Base-by-base conservation (phyloP, 35 echinoderm and acorn worm species). In the Stichopus chloronotus region DNA sequence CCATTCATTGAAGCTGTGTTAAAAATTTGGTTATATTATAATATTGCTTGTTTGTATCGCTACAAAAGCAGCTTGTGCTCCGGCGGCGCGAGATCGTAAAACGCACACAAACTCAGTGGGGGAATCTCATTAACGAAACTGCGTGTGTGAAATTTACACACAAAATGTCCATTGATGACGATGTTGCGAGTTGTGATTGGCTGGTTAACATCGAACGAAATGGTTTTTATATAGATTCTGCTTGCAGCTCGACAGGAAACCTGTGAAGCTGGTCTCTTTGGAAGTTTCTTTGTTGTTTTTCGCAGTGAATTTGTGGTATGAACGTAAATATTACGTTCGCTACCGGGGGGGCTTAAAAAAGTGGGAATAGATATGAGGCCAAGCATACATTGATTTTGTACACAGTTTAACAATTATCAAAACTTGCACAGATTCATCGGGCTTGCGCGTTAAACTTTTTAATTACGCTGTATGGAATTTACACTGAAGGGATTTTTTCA, bases 181-280 rank as follows among this genome's bases (percentile, higher is more conserved):
- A 77, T 77, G 72, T 77, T 8, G 17, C 9, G 72, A 77, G 72
- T 77, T 77, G 72, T 77, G 72, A 77, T 19, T 77, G 72, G 72
- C 72, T 77, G 72, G 19, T 77, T 13, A 13, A 19, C 72, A 77
- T 13, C 25, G 72, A 19, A 13, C 72, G 4, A 77, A 77, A 77
- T 77, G 72, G n/a, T 77, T 77, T 19, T 77, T 77, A 77, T 17
- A 77, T 77, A 77, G 72, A 77, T 77, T 77, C 17, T 77, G 72
- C 17, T 77, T 77, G 72, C 7, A 77, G 16, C 16, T 77, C n/a
- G 16, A 77, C 72, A 77, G 17, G n/a, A 22, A 77, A 19, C 8
- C 72, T 77, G 72, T 8, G 17, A 5, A 77, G 72, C 72, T 19
- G 8, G 72, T 77, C 72, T 17, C 0, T 77, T 19, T 77, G 72